Percentiles rank a stretch among this genome's conserved stretches.
Evolutionary conservation across 1,140 invertebrate species (phyloP).

Genomic region (Drosophila busckii): DNA sequence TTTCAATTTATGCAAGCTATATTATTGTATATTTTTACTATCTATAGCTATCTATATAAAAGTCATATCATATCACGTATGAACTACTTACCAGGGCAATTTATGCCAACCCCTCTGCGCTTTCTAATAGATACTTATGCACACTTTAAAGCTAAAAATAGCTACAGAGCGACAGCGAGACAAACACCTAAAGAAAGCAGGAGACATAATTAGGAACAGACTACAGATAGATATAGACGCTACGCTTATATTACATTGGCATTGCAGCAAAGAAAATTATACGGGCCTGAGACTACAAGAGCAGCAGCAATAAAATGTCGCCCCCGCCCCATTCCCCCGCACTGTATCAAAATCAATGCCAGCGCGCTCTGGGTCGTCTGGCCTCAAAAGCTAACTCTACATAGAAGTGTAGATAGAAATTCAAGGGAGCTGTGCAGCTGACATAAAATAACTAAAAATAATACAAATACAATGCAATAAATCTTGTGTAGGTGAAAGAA

Average conservation of each 20-base stretch:
- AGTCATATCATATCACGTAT: no score
- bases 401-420: neutral
- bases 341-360: neutral
- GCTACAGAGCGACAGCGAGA: no score
- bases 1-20: no score
- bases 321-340: neutral
- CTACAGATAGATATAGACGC: conserved; percentile 1
- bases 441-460: conserved; percentile 76
- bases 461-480: conserved; percentile 77
- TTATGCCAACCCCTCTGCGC: no score
- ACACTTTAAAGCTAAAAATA: conserved; percentile 12
- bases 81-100: no score
- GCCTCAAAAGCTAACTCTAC: conserved; percentile 24
- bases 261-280: conserved; percentile 14
- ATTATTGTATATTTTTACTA: no score
- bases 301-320: conserved; percentile 26
- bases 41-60: no score
- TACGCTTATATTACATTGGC: conserved; percentile 16
- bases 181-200: neutral
- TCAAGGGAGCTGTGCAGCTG: conserved; percentile 37
- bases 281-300: conserved; percentile 4
- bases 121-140: no score
- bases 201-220: conserved; percentile 3
- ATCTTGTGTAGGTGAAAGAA: conserved; percentile 78
- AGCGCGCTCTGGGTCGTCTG: no score